Evolutionary conservation across 2,113 vertebrate species (phyloP).

Genomic region (Entelurus aequoreus): DNA sequence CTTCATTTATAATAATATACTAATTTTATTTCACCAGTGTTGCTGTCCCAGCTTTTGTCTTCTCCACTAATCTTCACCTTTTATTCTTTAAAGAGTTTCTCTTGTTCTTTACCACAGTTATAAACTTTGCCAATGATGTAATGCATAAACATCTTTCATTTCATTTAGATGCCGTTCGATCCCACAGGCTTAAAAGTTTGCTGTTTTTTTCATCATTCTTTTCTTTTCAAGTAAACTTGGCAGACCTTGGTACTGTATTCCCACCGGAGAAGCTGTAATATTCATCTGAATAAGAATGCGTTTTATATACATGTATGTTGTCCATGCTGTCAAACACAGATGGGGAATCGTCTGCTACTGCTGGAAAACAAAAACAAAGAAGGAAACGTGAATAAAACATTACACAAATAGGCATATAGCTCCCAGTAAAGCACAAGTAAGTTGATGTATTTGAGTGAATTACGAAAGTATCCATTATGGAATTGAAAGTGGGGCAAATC

Average conservation of each 20-base stretch:
- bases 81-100: too few species aligned
- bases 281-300: slow-evolving; percentile 11
- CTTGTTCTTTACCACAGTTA: not conserved
- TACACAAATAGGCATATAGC: slow-evolving; percentile 7
- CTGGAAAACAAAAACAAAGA: slow-evolving; percentile 17
- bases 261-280: slow-evolving; percentile 21
- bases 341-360: slow-evolving; percentile 11
- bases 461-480: not conserved
- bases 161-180: slow-evolving; percentile 30
- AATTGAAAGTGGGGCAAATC: slow-evolving; percentile 23
- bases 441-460: not conserved
- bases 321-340: slow-evolving; percentile 24
- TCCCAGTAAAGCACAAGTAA: slow-evolving; percentile 4
- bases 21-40: too few species aligned
- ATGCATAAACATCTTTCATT: slow-evolving; percentile 36
- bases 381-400: slow-evolving; percentile 33
- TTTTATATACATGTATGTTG: slow-evolving; percentile 16
- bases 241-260: slow-evolving; percentile 13
- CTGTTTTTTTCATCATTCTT: slow-evolving; percentile 28
- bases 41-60: too few species aligned
- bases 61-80: too few species aligned
- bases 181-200: slow-evolving; percentile 28
- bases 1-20: too few species aligned
- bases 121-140: not conserved
- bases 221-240: slow-evolving; percentile 36